These are phyloP conservation scores for Iselma pallidipennis DNA, from an alignment of 2,888 invertebrate species.

Conservation along the genomic window DNA sequence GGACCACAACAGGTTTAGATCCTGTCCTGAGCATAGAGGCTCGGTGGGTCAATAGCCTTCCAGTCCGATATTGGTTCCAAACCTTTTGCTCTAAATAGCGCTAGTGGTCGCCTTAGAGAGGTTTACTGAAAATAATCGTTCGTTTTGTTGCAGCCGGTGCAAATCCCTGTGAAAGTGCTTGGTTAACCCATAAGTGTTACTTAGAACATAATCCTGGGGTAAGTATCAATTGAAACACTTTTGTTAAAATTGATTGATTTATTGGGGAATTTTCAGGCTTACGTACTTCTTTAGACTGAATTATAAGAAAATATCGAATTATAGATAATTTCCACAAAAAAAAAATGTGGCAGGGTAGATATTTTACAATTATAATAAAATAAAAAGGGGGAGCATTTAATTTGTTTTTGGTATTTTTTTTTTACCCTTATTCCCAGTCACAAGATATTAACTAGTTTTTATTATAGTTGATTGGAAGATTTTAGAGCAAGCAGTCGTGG, in stretches of 20 bases:
- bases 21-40: no score
- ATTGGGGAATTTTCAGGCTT: background rate
- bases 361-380: background rate
- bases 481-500: constrained; percentile 84
- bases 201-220: constrained; percentile 34
- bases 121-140: background rate
- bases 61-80: no score
- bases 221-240: constrained; percentile 21
- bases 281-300: background rate
- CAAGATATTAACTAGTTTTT: no score
- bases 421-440: no score
- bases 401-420: no score
- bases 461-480: no score
- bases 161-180: constrained; percentile 48
- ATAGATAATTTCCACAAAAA: background rate
- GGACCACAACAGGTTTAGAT: no score
- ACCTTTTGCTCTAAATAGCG: no score
- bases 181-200: constrained; percentile 49
- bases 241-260: no score
- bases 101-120: no score
- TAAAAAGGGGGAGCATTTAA: background rate
- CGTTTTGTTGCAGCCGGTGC: constrained; percentile 38
- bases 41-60: no score
- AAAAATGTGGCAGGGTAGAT: background rate
- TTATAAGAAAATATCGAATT: background rate